Evolutionary conservation across 1,140 invertebrate species (phyloP).

Genomic region (Cardiocondyla obscurior): DNA sequence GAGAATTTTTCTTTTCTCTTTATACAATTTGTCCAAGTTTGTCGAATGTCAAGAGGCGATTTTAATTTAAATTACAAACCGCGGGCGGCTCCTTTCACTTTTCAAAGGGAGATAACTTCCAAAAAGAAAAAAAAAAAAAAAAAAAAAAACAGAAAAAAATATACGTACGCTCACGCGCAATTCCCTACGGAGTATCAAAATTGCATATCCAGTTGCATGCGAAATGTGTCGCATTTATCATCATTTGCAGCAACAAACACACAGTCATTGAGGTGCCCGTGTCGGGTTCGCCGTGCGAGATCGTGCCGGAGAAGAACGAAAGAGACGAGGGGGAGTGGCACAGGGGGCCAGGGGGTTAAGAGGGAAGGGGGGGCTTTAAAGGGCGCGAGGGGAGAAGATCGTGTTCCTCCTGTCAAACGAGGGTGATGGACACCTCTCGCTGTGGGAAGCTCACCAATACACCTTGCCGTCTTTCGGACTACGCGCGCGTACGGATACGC

Average conservation of each 20-base stretch:
- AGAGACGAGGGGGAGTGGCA: neutral
- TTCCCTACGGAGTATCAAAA: neutral
- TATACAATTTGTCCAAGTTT: neutral
- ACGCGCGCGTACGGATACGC: slow-evolving; percentile 52
- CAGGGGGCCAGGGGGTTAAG: slow-evolving; percentile 42
- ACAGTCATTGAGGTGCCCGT: neutral
- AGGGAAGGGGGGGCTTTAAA: slow-evolving; percentile 15
- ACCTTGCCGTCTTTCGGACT: slow-evolving; percentile 67
- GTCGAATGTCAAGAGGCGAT: too few species aligned
- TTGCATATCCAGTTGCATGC: neutral
- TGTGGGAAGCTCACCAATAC: slow-evolving; percentile 79
- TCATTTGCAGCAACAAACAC: neutral
- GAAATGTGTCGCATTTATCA: neutral
- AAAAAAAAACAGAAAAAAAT: too few species aligned
- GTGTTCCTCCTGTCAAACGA: slow-evolving; percentile 83
- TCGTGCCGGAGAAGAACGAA: neutral
- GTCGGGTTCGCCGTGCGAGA: neutral
- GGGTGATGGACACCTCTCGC: slow-evolving; percentile 82
- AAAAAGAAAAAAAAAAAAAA: too few species aligned
- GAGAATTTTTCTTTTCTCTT: neutral
- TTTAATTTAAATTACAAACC: too few species aligned
- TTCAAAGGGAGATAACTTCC: neutral
- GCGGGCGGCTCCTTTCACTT: neutral
- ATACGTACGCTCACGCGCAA: neutral
- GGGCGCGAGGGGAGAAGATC: slow-evolving; percentile 64